Percentiles rank a stretch among this genome's conserved stretches.
These are phyloP conservation scores for Micrasema longulum DNA, from an alignment of 1,140 invertebrate species.

Conservation along the genomic window DNA sequence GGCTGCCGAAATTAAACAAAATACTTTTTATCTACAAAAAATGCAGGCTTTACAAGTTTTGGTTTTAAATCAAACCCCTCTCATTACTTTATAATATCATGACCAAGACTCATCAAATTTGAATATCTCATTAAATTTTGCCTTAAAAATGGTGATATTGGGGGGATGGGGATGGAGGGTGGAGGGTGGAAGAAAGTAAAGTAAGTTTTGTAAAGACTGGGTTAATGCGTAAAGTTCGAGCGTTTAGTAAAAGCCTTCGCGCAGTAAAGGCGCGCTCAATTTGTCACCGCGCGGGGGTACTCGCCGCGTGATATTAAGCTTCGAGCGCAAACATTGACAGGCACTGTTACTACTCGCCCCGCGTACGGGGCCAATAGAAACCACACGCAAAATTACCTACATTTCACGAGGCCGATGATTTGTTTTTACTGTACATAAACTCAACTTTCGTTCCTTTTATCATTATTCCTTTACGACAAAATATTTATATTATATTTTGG, in stretches of 20 bases:
- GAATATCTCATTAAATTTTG: constrained; percentile 38
- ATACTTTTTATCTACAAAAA: too few relatives aligned
- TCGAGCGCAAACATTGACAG: not conserved
- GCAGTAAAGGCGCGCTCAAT: not conserved
- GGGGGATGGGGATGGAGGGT: constrained; percentile 4
- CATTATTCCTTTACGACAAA: too few relatives aligned
- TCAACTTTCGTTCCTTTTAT: too few relatives aligned
- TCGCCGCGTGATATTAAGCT: constrained; percentile 15
- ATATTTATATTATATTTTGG: too few relatives aligned
- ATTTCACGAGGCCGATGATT: too few relatives aligned
- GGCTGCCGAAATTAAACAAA: too few relatives aligned
- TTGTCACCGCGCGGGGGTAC: constrained; percentile 18
- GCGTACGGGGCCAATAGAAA: too few relatives aligned
- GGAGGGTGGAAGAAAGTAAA: too few relatives aligned
- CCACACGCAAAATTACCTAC: too few relatives aligned
- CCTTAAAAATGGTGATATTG: constrained; percentile 29
- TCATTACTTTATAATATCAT: not conserved
- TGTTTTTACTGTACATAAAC: too few relatives aligned
- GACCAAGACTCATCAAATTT: constrained; percentile 22
- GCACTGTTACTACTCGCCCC: too few relatives aligned
- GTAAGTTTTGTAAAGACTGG: constrained; percentile 30
- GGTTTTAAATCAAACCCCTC: not conserved
- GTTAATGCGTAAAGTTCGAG: constrained; percentile 31
- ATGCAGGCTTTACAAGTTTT: too few relatives aligned
- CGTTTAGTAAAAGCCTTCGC: constrained; percentile 24